Base-by-base conservation (phyloP, 2,888 invertebrate genomes). In the Melieria crassipennis region DNA sequence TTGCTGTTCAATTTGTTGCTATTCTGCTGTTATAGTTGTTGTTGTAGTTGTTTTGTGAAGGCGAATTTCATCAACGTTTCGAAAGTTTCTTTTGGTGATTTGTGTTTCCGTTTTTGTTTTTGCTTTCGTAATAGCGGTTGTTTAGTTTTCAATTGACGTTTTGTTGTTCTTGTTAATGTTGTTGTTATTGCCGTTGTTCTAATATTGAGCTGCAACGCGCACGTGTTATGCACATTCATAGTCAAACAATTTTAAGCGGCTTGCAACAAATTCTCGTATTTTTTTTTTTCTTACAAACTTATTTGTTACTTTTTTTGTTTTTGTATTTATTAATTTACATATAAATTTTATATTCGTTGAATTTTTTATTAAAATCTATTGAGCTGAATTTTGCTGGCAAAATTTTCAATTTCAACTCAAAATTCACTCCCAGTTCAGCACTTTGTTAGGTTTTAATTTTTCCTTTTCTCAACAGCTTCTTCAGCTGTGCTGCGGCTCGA, bases 311-410 rank as follows among this genome's bases (percentile, higher is more conserved):
- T 47, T 16, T 42, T 16, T 58, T 7, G 46, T 47, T 10, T 56
- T 57, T 16, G 16, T 16, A 16, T 16, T 16, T 16, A 16, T n/a
- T n/a, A n/a, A 16, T 16, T 16, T 16, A 16, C 16, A 16, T 16
- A 30, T 30, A 30, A 30, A 3, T 30, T 30, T 30, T 30, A 30
- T 30, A 30, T 30, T 30, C 3, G 30, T 30, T 30, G 30, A 30
- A 30, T 3, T 30, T 30, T 30, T 3, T 2, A 30, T 30, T 30
- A 30, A 30, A 30, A 30, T 30, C 30, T 50, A 47, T 57, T 67
- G 67, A 71, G 71, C 67, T 71, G 67, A 71, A 71, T 71, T 72
- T 68, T 13, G 30, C 30, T 30, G 43, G 46, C 43, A 46, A 48
- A 60, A 45, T 11, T 50, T 43, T 45, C 3, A 9, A 47, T 61